phyloP scores from a whole-genome alignment of 2,797 vertebrate species.

The Hapalemur alaotrensis region DNA sequence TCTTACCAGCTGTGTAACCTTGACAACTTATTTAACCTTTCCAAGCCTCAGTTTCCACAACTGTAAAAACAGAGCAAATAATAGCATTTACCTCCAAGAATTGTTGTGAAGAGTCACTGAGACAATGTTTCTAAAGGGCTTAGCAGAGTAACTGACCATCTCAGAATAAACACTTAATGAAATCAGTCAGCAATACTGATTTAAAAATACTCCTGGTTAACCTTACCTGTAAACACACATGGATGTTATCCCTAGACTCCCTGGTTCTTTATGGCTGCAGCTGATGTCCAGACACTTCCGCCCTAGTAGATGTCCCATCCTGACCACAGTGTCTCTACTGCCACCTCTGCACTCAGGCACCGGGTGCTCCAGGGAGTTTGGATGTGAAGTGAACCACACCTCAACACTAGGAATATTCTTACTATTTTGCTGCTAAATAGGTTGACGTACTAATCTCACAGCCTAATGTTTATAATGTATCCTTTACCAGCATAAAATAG shows the following conservation, averaged over 20 bases:
- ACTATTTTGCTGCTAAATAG: not conserved
- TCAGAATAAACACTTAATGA: not conserved
- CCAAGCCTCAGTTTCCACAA: conserved; percentile 40
- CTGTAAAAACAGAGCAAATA: not conserved
- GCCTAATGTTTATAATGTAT: not conserved
- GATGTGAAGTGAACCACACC: not conserved
- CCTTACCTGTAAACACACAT: not conserved
- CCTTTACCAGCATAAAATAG: conserved; percentile 1
- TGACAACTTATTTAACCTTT: not conserved
- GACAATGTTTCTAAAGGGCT: not conserved
- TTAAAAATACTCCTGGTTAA: not conserved
- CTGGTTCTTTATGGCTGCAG: not conserved
- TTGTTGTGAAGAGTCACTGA: not conserved
- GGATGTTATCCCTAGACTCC: too few relatives aligned
- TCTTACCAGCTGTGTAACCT: not conserved
- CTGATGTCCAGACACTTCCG: not conserved
- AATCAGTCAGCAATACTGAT: not conserved
- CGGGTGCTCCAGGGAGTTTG: not conserved
- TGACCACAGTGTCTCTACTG: not conserved
- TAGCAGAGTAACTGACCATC: not conserved
- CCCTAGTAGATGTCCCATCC: not conserved
- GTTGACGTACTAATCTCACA: not conserved
- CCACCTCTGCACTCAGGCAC: not conserved
- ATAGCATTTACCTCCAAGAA: not conserved
- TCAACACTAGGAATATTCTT: not conserved